These are phyloP conservation scores for Hyperoplus immaculatus DNA, from an alignment of 2,797 vertebrate genomes.

Conservation along the genomic window DNA sequence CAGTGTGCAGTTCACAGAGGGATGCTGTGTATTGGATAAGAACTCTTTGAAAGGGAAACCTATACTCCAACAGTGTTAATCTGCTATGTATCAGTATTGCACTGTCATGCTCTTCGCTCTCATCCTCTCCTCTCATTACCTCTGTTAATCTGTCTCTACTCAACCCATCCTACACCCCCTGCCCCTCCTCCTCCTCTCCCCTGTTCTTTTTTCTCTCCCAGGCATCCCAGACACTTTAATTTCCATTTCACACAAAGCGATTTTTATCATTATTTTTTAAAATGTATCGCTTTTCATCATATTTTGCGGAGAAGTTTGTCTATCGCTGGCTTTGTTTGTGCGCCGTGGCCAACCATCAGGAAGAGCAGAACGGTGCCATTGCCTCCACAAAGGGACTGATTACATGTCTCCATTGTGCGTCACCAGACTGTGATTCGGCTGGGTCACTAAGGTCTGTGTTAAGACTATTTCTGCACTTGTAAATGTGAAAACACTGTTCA, in stretches of 20 bases:
- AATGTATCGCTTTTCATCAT: slow-evolving; percentile 42
- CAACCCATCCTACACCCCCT: slow-evolving; percentile 29
- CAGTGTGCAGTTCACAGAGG: slow-evolving; percentile 45
- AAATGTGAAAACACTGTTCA: neutral
- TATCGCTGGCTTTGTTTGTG: slow-evolving; percentile 14
- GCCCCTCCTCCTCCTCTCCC: slow-evolving; percentile 1
- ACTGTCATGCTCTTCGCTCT: slow-evolving; percentile 70
- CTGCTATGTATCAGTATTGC: slow-evolving; percentile 77
- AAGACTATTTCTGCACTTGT: neutral
- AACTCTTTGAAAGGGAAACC: slow-evolving; percentile 76
- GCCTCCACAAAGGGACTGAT: slow-evolving; percentile 3
- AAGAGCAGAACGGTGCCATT: slow-evolving; percentile 19
- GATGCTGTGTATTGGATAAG: slow-evolving; percentile 67
- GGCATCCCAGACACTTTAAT: slow-evolving; percentile 61
- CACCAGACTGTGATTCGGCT: slow-evolving; percentile 1
- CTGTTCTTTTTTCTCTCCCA: slow-evolving; percentile 20
- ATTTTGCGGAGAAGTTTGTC: slow-evolving; percentile 42
- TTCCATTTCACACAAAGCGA: slow-evolving; percentile 69
- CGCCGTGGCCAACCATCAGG: slow-evolving; percentile 6
- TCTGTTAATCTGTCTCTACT: slow-evolving; percentile 73
- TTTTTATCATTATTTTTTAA: slow-evolving; percentile 51
- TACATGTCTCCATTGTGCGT: neutral
- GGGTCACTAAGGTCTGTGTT: slow-evolving; percentile 9
- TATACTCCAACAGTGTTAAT: slow-evolving; percentile 73
- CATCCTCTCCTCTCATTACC: slow-evolving; percentile 78